Base-by-base conservation (phyloP, 2,888 invertebrate species). In the Eupeodes luniger region DNA sequence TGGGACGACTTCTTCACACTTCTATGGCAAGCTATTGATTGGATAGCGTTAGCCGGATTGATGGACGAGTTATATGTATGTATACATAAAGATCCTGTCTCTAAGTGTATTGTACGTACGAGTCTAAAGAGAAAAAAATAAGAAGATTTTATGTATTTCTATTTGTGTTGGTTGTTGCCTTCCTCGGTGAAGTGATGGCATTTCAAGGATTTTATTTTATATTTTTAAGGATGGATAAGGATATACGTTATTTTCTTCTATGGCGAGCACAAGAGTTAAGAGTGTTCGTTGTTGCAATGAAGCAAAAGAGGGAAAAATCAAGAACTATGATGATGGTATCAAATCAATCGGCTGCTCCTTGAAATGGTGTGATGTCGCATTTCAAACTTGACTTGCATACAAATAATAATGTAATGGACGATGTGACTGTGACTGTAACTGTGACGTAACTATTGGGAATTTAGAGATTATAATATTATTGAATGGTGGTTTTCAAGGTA, bases 31-130 rank as follows among this genome's bases (percentile, higher is more conserved):
- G 77, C 84, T 70, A 85, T 88, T 85, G 88, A 88, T 88, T 84
- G 81, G 85, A 81, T 88, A 85, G 81, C 77, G 88, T 84, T 85
- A 88, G 81, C 70, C 76, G 83, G 87, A 87, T 87, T 87, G 84
- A 87, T 87, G 80, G 80, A 87, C 84, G 84, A 87, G 80, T 53
- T 69, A 14, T 27, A 4, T 59, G 10, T 62, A 9, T 47, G 47
- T 64, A 44, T 64, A 27, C 47, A 11, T 0, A 40, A 9, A 40
- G 40, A 40, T 16, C 40, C 10, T 72, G 72, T 84, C 66, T 83
- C 40, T 40, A 27, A 3, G 40, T 40, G 5, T 40, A 40, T 27
- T 27, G 27, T 9, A 40, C 40, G 9, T 40, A 36, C 36, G 19
- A 36, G 7, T 36, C 2, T 9, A 40, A 7, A 5, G 40, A 40